phyloP scores from a whole-genome alignment of 1,140 invertebrate species.

The Agraylea sexmaculata region DNA sequence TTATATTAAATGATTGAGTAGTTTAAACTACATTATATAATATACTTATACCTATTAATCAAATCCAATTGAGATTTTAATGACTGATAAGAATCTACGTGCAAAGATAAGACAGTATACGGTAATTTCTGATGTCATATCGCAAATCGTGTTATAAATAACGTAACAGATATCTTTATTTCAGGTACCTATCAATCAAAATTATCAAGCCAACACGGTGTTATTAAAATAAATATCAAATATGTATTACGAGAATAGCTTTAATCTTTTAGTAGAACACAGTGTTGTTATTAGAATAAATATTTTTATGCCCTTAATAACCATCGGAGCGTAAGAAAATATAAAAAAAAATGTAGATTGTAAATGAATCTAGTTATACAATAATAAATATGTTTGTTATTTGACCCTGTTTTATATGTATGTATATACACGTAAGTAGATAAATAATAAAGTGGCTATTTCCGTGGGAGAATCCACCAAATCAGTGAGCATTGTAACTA shows the following conservation, averaged over 20 bases:
- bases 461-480: no score
- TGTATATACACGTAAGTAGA: no score
- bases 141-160: not conserved
- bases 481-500: no score
- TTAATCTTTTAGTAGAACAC: not conserved
- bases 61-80: constrained; percentile 6
- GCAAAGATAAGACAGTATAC: not conserved
- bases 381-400: no score
- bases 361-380: no score
- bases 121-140: not conserved
- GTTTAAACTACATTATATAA: constrained; percentile 12
- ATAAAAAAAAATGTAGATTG: no score
- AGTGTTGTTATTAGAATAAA: not conserved
- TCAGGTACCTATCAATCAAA: not conserved
- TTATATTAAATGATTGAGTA: constrained; percentile 1
- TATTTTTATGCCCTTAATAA: not conserved
- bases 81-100: not conserved
- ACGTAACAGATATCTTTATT: not conserved
- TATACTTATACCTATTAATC: constrained; percentile 8
- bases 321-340: no score
- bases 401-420: no score
- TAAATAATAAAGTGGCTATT: no score
- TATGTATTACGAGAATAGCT: not conserved
- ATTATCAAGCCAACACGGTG: not conserved
- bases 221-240: not conserved